Base-by-base conservation (phyloP, 1,140 invertebrate genomes). In the Panonychus citri region DNA sequence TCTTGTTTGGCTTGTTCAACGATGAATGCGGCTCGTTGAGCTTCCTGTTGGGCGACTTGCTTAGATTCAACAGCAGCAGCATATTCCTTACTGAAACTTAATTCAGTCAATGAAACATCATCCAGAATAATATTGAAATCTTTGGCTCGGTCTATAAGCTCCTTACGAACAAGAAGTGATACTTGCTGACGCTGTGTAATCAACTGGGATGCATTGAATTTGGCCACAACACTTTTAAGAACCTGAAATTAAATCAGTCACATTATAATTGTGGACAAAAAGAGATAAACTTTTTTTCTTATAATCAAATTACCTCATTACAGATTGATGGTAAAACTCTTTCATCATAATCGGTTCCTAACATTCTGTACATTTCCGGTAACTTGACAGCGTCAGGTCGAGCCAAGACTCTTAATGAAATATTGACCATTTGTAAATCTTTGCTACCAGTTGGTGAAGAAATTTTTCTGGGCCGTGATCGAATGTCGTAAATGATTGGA, bases 341-440 rank as follows among this genome's bases (percentile, higher is more conserved):
- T 69, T 99, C 94, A 70, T 98, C 94, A 71, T 98, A 99, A 73
- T 99, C 95, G 62, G 84, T 71, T 62, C 95, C 95, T 49, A 99
- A 75, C 64, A 93, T 95, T 19, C 84, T 88, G 69, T 90, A 99
- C 63, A 99, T 96, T 68, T 80, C 85, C 7, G 78, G 78, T 43
- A 99, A 72, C 60, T 83, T 76, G 56, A 85, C 81, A 19, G 89
- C 83, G 42, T 86, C 73, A 27, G 95, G 95, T 69, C 94, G 75
- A 73, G 95, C 97, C 57, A 99, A 71, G 68, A 99, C 93, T 77
- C 95, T 82, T 21, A 99, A 75, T 50, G 95, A 98, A 64, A 99
- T 97, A 71, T 94, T 96, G 1, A 99, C 93, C 76, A 96, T 99
- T 70, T 99, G 95, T 58, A 99, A 76, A 83, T 99, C 95, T 81